phyloP scores from a whole-genome alignment of 2,113 vertebrate genomes.

The Oplegnathus fasciatus region DNA sequence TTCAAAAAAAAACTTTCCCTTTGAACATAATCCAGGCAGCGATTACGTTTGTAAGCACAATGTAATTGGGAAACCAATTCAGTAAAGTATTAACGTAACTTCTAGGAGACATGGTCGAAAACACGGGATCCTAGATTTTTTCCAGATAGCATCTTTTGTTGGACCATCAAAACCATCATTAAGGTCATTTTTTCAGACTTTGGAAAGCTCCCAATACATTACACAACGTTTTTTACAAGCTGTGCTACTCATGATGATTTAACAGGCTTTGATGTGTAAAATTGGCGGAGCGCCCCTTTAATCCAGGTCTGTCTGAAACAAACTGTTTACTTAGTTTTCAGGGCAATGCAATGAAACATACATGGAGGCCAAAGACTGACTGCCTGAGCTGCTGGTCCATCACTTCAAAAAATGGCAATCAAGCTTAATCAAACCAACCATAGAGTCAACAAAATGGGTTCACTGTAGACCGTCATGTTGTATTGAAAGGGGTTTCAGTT shows the following conservation, averaged over 20 bases:
- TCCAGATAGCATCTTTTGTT: neutral
- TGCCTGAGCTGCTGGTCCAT: neutral
- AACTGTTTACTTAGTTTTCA: neutral
- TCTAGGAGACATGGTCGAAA: neutral
- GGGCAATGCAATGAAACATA: neutral
- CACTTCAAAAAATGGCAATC: neutral
- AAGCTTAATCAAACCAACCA: neutral
- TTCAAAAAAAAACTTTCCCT: neutral
- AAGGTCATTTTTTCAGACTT: neutral
- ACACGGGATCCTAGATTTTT: neutral
- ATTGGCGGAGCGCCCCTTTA: neutral
- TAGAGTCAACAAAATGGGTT: neutral
- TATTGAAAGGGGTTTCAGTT: conserved; percentile 3
- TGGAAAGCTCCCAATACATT: neutral
- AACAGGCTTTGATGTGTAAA: neutral
- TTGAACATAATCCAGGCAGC: neutral
- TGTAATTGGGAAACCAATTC: neutral
- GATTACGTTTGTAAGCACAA: neutral
- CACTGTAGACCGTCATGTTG: neutral
- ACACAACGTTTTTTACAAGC: neutral
- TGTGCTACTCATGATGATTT: neutral
- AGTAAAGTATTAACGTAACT: neutral
- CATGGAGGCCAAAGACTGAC: neutral
- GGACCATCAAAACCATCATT: neutral
- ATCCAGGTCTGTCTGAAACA: neutral